Evolutionary conservation across 2,888 invertebrate species (phyloP).

Genomic region (Druceiella hillmani): DNA sequence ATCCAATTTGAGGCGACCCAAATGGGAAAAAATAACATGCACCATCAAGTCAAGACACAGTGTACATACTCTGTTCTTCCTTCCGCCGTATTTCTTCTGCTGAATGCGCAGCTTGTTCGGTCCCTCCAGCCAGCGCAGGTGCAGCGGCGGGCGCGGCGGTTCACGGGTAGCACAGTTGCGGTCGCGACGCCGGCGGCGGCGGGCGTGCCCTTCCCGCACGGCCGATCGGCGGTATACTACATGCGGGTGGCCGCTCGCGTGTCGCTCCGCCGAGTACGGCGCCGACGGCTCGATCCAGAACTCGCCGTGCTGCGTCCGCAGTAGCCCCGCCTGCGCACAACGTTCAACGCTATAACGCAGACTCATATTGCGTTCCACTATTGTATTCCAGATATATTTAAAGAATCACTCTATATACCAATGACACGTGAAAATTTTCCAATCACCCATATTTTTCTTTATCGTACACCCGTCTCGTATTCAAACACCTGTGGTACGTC

Average conservation of each 20-base stretch:
- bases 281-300: conserved; percentile 69
- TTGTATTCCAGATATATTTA: too few species aligned
- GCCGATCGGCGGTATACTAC: conserved; percentile 64
- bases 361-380: too few species aligned
- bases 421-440: too few species aligned
- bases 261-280: conserved; percentile 36
- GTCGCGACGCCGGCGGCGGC: conserved; percentile 34
- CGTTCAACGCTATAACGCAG: too few species aligned
- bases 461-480: too few species aligned
- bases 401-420: too few species aligned
- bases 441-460: too few species aligned
- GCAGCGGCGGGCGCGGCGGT: conserved; percentile 33
- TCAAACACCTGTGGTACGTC: too few species aligned
- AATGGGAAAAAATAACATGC: conserved; percentile 14
- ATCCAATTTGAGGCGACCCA: conserved; percentile 1
- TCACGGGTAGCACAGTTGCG: conserved; percentile 47
- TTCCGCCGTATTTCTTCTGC: not conserved
- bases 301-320: conserved; percentile 60
- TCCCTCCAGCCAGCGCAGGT: conserved; percentile 31
- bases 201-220: conserved; percentile 46
- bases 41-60: conserved; percentile 19
- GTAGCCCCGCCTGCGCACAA: conserved; percentile 57
- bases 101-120: conserved; percentile 27
- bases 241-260: conserved; percentile 52
- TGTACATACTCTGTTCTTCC: conserved; percentile 2